Evolutionary conservation across 2,888 invertebrate genomes (phyloP).

Genomic region (Apamea sordens): DNA sequence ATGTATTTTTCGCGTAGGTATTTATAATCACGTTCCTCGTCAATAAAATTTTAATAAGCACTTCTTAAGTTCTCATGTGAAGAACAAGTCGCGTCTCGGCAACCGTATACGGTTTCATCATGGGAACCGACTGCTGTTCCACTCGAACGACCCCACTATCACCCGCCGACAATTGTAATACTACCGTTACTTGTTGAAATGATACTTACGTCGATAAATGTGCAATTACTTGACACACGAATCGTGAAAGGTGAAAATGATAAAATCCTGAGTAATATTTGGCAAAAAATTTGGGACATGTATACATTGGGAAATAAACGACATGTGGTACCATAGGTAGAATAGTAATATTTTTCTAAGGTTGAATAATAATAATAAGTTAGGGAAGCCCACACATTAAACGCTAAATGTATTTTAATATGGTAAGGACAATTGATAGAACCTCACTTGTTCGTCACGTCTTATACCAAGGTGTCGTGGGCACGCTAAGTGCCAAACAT

Average conservation of each 20-base stretch:
- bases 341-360: neutral
- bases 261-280: constrained; percentile 5
- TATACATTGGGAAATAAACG: neutral
- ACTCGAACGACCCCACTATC: constrained; percentile 71
- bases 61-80: constrained; percentile 55
- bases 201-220: constrained; percentile 52
- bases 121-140: constrained; percentile 80
- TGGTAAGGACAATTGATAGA: constrained; percentile 40
- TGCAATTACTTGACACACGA: constrained; percentile 45
- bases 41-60: constrained; percentile 16
- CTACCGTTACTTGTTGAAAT: constrained; percentile 73
- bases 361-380: constrained; percentile 9
- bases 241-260: constrained; percentile 23
- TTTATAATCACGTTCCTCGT: neutral
- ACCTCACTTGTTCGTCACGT: constrained; percentile 44
- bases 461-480: constrained; percentile 40
- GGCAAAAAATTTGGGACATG: neutral
- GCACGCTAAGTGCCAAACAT: constrained; percentile 52
- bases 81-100: constrained; percentile 63
- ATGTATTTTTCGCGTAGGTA: neutral
- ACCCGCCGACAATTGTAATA: constrained; percentile 71
- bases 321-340: neutral
- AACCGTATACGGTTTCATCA: constrained; percentile 80
- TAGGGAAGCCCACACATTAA: constrained; percentile 46
- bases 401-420: constrained; percentile 36